A percentile compares a stretch with the other conserved stretches of the same genome.
Conservation (phyloP, 2,113 vertebrate genomes). For the Natator depressus region DNA sequence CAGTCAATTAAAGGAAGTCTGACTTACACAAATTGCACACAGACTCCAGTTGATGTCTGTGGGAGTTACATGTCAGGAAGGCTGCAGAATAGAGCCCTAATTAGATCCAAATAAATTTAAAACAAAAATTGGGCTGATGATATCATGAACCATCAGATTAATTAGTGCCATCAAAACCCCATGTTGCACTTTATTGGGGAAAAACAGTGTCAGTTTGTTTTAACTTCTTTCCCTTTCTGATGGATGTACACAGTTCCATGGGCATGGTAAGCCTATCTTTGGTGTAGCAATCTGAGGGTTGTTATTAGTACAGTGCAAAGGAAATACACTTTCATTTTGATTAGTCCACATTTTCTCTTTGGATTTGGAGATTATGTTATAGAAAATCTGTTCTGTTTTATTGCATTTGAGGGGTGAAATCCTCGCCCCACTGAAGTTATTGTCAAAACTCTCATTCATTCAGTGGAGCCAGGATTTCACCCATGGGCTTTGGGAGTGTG, state of each 20-base stretch:
- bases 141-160: background rate
- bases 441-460: background rate
- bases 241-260: background rate
- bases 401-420: background rate
- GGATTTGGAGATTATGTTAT: background rate
- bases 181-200: background rate
- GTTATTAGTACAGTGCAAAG: background rate
- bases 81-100: background rate
- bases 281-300: background rate
- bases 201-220: background rate
- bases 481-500: background rate
- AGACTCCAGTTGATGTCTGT: background rate
- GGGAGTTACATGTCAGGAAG: background rate
- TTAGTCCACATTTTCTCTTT: background rate
- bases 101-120: background rate
- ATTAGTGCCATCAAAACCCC: background rate
- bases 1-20: background rate
- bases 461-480: background rate
- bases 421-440: background rate
- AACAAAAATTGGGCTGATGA: background rate
- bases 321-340: background rate
- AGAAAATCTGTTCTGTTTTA: background rate
- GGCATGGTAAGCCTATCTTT: background rate
- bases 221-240: background rate
- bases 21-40: background rate